Evolutionary conservation across 2,888 invertebrate genomes (phyloP).

Genomic region (Alsophila aescularia): DNA sequence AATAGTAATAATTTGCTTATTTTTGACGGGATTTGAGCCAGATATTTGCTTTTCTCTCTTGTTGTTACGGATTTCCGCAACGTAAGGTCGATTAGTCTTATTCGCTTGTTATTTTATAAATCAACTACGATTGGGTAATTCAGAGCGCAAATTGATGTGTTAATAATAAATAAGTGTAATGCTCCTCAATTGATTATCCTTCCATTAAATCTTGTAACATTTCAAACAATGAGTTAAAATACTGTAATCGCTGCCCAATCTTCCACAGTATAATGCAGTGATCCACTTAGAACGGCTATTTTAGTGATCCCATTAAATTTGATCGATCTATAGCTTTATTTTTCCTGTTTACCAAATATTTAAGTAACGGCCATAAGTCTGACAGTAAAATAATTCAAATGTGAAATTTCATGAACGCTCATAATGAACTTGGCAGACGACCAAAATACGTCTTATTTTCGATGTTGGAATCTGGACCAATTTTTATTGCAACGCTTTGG

Average conservation of each 20-base stretch:
- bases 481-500: slow-evolving; percentile 82
- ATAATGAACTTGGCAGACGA: slow-evolving; percentile 84
- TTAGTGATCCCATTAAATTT: slow-evolving; percentile 78
- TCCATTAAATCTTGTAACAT: slow-evolving; percentile 50
- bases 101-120: background rate
- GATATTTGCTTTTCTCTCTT: background rate
- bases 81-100: slow-evolving; percentile 1
- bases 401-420: slow-evolving; percentile 85
- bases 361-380: slow-evolving; percentile 84
- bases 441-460: slow-evolving; percentile 85
- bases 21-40: background rate
- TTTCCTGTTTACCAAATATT: slow-evolving; percentile 85
- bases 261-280: slow-evolving; percentile 58
- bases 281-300: slow-evolving; percentile 78
- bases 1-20: background rate
- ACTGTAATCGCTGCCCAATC: slow-evolving; percentile 48
- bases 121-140: slow-evolving; percentile 8
- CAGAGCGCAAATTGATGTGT: slow-evolving; percentile 13
- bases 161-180: slow-evolving; percentile 34
- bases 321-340: slow-evolving; percentile 82
- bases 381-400: slow-evolving; percentile 85
- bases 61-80: slow-evolving; percentile 1
- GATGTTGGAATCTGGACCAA: slow-evolving; percentile 83
- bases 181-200: slow-evolving; percentile 38
- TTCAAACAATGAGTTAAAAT: slow-evolving; percentile 54